Evolutionary conservation across 2,888 invertebrate species (phyloP).

Genomic region (Aromia moschata): DNA sequence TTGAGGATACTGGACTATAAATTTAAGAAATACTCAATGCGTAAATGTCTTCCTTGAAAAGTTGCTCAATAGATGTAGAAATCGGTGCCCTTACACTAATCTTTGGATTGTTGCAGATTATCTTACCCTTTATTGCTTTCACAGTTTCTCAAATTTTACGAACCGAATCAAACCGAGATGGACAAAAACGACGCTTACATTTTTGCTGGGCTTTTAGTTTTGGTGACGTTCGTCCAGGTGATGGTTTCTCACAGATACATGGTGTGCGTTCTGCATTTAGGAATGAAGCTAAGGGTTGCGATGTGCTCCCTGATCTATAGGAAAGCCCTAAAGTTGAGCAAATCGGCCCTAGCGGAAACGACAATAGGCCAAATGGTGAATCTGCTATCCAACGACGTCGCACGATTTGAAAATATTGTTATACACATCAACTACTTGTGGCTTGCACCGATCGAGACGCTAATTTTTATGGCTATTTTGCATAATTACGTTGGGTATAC

Average conservation of each 20-base stretch:
- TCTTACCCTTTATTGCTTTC: slow-evolving; percentile 47
- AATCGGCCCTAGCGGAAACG: slow-evolving; percentile 30
- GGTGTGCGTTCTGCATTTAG: slow-evolving; percentile 83
- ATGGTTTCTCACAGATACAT: slow-evolving; percentile 78
- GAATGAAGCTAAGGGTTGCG: slow-evolving; percentile 84
- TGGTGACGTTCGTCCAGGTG: slow-evolving; percentile 76
- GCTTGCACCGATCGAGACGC: slow-evolving; percentile 72
- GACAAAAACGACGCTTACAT: slow-evolving; percentile 72
- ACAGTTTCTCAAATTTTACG: slow-evolving; percentile 70
- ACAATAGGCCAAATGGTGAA: slow-evolving; percentile 44
- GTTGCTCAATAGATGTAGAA: too few relatives aligned
- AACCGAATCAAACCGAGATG: slow-evolving; percentile 60
- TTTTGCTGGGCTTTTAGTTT: slow-evolving; percentile 77
- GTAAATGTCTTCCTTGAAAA: too few relatives aligned
- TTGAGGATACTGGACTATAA: too few relatives aligned
- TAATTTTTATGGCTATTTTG: slow-evolving; percentile 66
- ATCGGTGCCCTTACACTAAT: too few relatives aligned
- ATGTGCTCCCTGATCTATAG: slow-evolving; percentile 85
- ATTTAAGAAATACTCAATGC: too few relatives aligned
- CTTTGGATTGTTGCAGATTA: slow-evolving; percentile 44
- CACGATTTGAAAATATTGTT: slow-evolving; percentile 82
- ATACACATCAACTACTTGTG: slow-evolving; percentile 83
- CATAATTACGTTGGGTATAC: slow-evolving; percentile 58
- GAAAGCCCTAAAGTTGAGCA: slow-evolving; percentile 74
- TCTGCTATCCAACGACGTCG: slow-evolving; percentile 64